Conservation (phyloP, 2,113 vertebrate species). For the Engraulis encrasicolus region DNA sequence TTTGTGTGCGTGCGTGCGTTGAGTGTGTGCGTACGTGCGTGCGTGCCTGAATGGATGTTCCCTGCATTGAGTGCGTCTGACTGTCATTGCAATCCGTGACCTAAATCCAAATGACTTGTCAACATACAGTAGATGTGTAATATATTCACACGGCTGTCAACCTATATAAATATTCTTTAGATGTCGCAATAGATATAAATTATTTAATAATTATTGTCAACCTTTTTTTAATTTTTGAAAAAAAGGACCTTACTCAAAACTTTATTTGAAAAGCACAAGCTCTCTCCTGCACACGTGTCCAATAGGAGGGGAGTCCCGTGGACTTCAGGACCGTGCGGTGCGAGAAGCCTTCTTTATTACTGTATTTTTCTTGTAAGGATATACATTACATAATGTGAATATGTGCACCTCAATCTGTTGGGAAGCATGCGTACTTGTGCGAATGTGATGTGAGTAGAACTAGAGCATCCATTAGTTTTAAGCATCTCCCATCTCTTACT, state of each 20-base stretch:
- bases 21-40: conserved; percentile 16
- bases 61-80: conserved; percentile 39
- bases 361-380: conserved; percentile 63
- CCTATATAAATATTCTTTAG: conserved; percentile 17
- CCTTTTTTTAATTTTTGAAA: conserved; percentile 34
- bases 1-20: conserved; percentile 48
- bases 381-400: conserved; percentile 51
- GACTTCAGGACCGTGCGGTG: conserved; percentile 17
- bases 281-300: conserved; percentile 25
- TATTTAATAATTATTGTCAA: conserved; percentile 28
- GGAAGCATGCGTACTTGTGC: conserved; percentile 21
- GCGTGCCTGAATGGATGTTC: not conserved
- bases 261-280: conserved; percentile 43
- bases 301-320: not conserved
- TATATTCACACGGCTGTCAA: conserved; percentile 13
- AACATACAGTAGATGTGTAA: conserved; percentile 15
- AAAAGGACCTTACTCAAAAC: conserved; percentile 27
- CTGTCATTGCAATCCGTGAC: conserved; percentile 28
- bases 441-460: not conserved
- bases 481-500: not conserved
- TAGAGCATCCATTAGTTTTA: not conserved
- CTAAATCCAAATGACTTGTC: conserved; percentile 31
- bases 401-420: not conserved
- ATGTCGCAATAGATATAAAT: conserved; percentile 20
- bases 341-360: conserved; percentile 58